Evolutionary conservation across 2,888 invertebrate species (phyloP).

Genomic region (Rhaphigaster nebulosa): DNA sequence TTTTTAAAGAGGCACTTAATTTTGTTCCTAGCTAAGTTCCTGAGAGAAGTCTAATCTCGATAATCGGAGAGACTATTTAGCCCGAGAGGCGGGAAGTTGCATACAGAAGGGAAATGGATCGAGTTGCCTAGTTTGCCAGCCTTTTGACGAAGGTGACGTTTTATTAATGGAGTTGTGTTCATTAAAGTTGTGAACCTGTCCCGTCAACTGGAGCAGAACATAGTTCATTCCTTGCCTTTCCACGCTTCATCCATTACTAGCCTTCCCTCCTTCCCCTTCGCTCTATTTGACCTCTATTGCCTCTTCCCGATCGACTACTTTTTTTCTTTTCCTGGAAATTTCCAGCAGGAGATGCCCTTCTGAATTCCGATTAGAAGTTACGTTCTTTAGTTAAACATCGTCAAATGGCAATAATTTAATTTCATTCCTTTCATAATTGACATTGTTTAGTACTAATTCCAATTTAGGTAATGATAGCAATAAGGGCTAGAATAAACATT

Average conservation of each 20-base stretch:
- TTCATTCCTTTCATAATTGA: too few species aligned
- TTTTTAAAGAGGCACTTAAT: not conserved
- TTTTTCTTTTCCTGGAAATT: not conserved
- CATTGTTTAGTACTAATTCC: too few species aligned
- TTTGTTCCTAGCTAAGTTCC: not conserved
- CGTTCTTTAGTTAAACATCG: not conserved
- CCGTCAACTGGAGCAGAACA: slow-evolving; percentile 57
- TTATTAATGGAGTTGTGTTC: slow-evolving; percentile 60
- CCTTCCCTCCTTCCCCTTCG: not conserved
- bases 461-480: too few species aligned
- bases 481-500: too few species aligned
- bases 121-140: slow-evolving; percentile 30
- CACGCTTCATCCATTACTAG: slow-evolving; percentile 54
- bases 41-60: not conserved
- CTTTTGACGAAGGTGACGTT: slow-evolving; percentile 59
- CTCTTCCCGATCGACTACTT: not conserved
- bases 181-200: slow-evolving; percentile 55
- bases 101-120: slow-evolving; percentile 40
- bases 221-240: slow-evolving; percentile 45
- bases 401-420: too few species aligned
- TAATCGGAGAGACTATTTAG: slow-evolving; percentile 23
- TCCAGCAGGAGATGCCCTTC: not conserved
- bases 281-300: not conserved
- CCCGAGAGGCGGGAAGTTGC: not conserved
- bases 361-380: too few species aligned